Evolutionary conservation across 2,888 invertebrate species (phyloP).

Genomic region (Glaucopsyche alexis): DNA sequence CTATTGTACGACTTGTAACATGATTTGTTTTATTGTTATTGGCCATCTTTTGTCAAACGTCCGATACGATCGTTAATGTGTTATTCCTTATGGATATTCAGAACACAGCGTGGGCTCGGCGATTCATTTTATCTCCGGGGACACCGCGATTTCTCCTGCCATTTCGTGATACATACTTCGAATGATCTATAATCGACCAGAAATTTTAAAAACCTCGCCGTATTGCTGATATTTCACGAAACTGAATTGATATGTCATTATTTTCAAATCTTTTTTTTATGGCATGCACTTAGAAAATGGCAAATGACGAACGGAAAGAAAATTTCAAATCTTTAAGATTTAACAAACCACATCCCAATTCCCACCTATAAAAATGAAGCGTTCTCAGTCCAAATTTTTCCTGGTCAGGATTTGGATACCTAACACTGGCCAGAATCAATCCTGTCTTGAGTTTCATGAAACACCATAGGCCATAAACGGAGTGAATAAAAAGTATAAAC

Average conservation of each 20-base stretch:
- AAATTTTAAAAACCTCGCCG: not conserved
- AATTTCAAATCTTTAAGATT: no score
- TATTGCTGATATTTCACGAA: no score
- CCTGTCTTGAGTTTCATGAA: not conserved
- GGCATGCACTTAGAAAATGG: no score
- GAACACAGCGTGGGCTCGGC: conserved; percentile 16
- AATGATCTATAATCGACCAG: not conserved
- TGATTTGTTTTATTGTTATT: conserved; percentile 32
- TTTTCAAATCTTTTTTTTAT: no score
- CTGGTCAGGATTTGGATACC: no score
- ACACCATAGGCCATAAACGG: not conserved
- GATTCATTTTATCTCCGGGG: conserved; percentile 25
- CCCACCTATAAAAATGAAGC: no score
- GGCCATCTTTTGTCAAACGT: conserved; percentile 31
- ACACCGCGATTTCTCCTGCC: not conserved
- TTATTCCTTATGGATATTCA: conserved; percentile 7
- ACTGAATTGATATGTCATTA: no score
- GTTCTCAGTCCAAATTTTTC: no score
- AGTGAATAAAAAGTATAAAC: not conserved
- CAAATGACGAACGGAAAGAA: no score
- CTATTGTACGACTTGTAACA: conserved; percentile 39
- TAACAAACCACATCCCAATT: no score
- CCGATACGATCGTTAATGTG: conserved; percentile 21
- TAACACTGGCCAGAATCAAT: no score
- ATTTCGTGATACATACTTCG: not conserved